Base-by-base conservation (phyloP, 2,113 vertebrate genomes). In the Ranitomeya imitator region DNA sequence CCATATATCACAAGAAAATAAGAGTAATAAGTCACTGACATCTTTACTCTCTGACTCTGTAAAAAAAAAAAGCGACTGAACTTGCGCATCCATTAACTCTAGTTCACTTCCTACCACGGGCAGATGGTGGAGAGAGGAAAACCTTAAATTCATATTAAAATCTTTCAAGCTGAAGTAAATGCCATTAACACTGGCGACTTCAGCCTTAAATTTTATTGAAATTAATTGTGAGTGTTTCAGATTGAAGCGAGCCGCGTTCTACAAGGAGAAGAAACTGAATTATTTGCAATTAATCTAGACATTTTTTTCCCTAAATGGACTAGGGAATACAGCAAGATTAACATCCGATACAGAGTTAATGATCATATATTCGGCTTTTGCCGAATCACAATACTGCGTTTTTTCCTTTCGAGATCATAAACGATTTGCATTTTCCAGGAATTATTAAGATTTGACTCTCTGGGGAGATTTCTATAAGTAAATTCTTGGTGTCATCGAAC, bases 121-220 rank as follows among this genome's bases (percentile, higher is more conserved):
- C 65, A 57, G 83, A 85, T 85, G 54, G 83, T 54, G 52, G 61
- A 9, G 45, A 83, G 45, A 23, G 61, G 45, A 23, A 83, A 83
- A 23, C 51, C 63, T 69, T 83, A 67, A 83, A 83, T 54, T 83
- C 45, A 67, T 83, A 83, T 83, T 69, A 69, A 83, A 83, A 83
- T 54, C 15, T 61, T 67, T 69, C 21, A 54, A 52, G 45, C 45
- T 83, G 81, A 69, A 83, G 81, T 23, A 67, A 67, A 83, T 69
- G 80, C 81, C 81, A 67, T 83, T 83, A 83, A 83, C 81, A 83
- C 81, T 10, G 63, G 45, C 15, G 81, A 83, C 81, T 83, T 67
- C 55, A 13, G 61, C 7, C 61, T 83, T 67, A 23, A 67, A 54
- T 83, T 67, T 83, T 67, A 83, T 83, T 67, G 61, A 69, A 83